Evolutionary conservation across 2,797 vertebrate genomes (phyloP).

Genomic region (Poecilia velifera): DNA sequence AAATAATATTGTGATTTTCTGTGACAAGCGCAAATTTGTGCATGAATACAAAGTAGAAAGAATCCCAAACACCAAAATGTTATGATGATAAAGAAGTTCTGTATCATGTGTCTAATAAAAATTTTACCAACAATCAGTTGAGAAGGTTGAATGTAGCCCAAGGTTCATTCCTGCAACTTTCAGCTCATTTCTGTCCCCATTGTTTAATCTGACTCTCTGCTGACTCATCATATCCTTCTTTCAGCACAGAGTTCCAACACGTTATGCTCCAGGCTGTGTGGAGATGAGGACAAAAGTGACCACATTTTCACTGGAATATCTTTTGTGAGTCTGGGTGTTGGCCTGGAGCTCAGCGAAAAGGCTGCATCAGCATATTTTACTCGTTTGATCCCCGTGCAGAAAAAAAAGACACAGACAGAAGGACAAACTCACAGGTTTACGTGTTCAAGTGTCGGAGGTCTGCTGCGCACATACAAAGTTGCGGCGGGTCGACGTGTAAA

Average conservation of each 20-base stretch:
- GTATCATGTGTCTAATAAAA: background rate
- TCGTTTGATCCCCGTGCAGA: constrained; percentile 67
- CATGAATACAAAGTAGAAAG: background rate
- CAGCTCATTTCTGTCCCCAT: constrained; percentile 39
- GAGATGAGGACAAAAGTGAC: constrained; percentile 42
- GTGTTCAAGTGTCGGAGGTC: constrained; percentile 12
- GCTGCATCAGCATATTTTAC: constrained; percentile 78
- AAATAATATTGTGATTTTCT: background rate
- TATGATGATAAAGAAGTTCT: background rate
- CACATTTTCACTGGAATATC: constrained; percentile 63
- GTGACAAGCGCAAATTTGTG: background rate
- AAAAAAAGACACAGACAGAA: constrained; percentile 38
- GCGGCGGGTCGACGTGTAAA: background rate
- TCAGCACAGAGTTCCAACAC: constrained; percentile 62
- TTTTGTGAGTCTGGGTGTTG: constrained; percentile 66
- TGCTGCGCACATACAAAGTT: constrained; percentile 4
- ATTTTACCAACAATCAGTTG: background rate
- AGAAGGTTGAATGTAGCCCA: background rate
- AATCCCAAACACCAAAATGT: background rate
- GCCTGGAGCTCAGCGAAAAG: constrained; percentile 49
- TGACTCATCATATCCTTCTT: constrained; percentile 69
- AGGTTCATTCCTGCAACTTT: constrained; percentile 10
- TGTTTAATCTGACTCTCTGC: constrained; percentile 62
- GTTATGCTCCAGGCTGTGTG: constrained; percentile 41
- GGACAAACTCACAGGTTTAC: constrained; percentile 39